Evolutionary conservation across 2,797 vertebrate genomes (phyloP), one percentile per base, ranked within the genome.

Genomic region (Megaceryle alcyon): DNA sequence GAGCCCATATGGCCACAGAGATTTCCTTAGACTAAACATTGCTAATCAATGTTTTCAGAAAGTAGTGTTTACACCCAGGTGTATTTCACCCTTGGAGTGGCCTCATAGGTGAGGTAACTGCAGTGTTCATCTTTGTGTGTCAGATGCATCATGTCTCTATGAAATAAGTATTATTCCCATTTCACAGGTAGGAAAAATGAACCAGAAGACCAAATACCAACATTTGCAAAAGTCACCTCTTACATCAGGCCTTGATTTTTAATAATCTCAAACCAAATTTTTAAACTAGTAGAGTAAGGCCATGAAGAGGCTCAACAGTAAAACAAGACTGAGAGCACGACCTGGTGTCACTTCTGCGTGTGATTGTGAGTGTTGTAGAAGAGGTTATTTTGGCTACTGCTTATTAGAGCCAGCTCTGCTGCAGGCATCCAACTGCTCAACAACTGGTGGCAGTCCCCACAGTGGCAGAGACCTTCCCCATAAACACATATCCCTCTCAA

Each of bases 21-120:
- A 66, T 88, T 89, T 88, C 65, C 66, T 94, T 26, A 83, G 80
- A 88, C 69, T 88, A 79, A 94, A 89, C 71, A 78, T 43, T 63
- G 49, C 37, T 86, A 78, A 89, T 41, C 61, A 76, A 75, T 64
- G 39, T 91, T 92, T 96, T 54, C 85, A 78, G 80, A 76, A 66
- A 57, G 53, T 15, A 26, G 14, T 77, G 60, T 65, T 92, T 91
- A 43, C 53, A 25, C 31, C 41, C 48, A 60, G 89, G 6, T 17
- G 35, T 71, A 25, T 53, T 81, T 71, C 41, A 71, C 61, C 61
- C 43, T 51, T 65, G 46, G 65, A 80, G 64, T 75, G 65, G 81
- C 71, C 75, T 56, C 0, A 0, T 41, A n/a, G 0, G 0, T 29
- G 82, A 69, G 53, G 75, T 56, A 71, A 29, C 82, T 35, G 20